A percentile compares a stretch with the other conserved stretches of the same genome.
These are phyloP conservation scores for Panonychus citri DNA, from an alignment of 1,140 invertebrate genomes.

Conservation along the genomic window DNA sequence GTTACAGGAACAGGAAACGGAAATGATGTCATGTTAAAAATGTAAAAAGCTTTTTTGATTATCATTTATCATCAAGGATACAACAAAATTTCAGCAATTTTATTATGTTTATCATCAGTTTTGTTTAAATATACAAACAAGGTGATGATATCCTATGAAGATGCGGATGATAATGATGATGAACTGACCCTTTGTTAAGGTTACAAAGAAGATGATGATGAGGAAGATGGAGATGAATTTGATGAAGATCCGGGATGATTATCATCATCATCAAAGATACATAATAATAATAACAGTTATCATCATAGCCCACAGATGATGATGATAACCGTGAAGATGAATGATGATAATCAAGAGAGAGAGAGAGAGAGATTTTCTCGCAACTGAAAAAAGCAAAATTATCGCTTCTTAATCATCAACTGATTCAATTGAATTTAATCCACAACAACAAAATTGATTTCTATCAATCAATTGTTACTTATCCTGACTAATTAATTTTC, in stretches of 20 bases:
- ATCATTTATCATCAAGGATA: neutral
- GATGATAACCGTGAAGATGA: neutral
- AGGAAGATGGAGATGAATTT: neutral
- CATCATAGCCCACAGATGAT: neutral
- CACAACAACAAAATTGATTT: neutral
- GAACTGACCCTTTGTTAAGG: neutral
- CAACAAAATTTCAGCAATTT: too few species aligned
- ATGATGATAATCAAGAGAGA: neutral
- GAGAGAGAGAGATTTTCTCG: neutral
- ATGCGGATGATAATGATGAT: neutral
- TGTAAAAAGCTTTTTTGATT: neutral
- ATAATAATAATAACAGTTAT: neutral
- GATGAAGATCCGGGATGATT: neutral
- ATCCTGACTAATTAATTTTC: neutral
- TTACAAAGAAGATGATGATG: neutral
- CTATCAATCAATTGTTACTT: neutral
- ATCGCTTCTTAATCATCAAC: neutral
- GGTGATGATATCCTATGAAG: neutral
- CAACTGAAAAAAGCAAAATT: neutral
- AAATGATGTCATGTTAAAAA: neutral
- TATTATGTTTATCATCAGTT: too few species aligned
- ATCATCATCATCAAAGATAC: neutral
- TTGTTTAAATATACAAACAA: neutral
- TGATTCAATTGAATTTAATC: neutral
- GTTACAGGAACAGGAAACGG: neutral